phyloP scores from a whole-genome alignment of 2,888 invertebrate species.

The Spisula solida region DNA sequence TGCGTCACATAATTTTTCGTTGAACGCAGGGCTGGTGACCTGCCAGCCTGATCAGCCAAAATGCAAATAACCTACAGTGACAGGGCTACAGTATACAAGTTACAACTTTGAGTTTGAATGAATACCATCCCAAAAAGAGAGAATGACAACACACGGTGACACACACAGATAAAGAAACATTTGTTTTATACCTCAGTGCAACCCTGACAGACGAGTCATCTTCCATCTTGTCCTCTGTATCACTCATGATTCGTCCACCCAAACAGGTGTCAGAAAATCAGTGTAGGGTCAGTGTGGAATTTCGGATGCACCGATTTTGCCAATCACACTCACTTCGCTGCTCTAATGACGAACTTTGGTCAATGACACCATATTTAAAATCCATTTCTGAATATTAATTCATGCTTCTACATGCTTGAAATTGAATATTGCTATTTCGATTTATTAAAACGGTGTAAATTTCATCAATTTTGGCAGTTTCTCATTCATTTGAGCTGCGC shows the following conservation, averaged over 20 bases:
- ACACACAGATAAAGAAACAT: background rate
- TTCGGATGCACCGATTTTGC: background rate
- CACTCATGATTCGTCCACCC: constrained; percentile 66
- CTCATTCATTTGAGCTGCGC: constrained; percentile 39
- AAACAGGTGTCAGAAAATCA: constrained; percentile 10
- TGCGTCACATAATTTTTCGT: too few relatives aligned
- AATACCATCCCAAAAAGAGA: too few relatives aligned
- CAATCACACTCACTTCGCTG: too few relatives aligned
- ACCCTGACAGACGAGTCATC: constrained; percentile 84
- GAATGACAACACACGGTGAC: too few relatives aligned
- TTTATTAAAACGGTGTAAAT: constrained; percentile 44
- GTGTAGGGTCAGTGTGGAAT: background rate
- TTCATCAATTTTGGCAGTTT: constrained; percentile 55
- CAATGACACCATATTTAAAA: background rate
- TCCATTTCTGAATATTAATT: constrained; percentile 32
- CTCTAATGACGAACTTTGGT: background rate
- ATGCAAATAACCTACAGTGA: too few relatives aligned
- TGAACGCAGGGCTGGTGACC: too few relatives aligned
- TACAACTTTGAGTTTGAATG: too few relatives aligned
- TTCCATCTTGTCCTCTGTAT: constrained; percentile 74
- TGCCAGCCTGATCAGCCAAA: too few relatives aligned
- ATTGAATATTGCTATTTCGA: background rate
- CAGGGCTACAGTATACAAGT: too few relatives aligned
- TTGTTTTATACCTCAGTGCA: constrained; percentile 80
- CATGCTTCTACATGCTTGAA: constrained; percentile 40